Evolutionary conservation across 2,888 invertebrate species (phyloP).

Genomic region (Netelia melanura): DNA sequence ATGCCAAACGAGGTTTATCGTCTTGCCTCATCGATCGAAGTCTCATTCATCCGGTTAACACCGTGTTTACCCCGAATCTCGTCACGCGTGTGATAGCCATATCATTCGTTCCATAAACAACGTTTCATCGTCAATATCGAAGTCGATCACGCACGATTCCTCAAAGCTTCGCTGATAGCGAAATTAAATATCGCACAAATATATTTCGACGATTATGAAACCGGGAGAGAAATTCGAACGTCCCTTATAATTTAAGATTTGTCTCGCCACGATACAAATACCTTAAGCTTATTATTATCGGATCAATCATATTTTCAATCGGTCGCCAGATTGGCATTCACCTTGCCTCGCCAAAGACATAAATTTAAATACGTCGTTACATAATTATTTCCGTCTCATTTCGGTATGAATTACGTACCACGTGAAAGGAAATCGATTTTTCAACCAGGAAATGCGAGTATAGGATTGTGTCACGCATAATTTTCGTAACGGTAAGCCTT

Average conservation of each 20-base stretch:
- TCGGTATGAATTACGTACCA: background rate
- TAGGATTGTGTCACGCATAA: background rate
- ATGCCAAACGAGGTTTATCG: background rate
- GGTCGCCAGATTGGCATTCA: slow-evolving; percentile 6
- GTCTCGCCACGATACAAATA: slow-evolving; percentile 5
- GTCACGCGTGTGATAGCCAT: background rate
- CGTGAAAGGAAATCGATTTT: background rate
- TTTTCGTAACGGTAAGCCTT: background rate
- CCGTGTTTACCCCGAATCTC: background rate
- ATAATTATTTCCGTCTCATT: no score
- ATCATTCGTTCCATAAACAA: background rate
- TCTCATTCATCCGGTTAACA: background rate
- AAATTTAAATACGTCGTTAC: no score
- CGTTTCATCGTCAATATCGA: background rate
- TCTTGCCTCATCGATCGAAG: background rate
- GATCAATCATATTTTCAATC: slow-evolving; percentile 27
- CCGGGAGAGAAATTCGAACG: slow-evolving; percentile 5
- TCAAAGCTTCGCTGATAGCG: slow-evolving; percentile 29
- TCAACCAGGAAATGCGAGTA: background rate
- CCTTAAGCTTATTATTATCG: slow-evolving; percentile 3
- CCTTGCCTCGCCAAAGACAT: background rate
- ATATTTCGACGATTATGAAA: background rate
- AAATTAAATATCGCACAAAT: slow-evolving; percentile 19
- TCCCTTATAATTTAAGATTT: background rate
- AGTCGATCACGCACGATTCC: slow-evolving; percentile 40